These are phyloP conservation scores for Aphelenchoides avenae DNA, from an alignment of 1,140 invertebrate species.

Conservation along the genomic window DNA sequence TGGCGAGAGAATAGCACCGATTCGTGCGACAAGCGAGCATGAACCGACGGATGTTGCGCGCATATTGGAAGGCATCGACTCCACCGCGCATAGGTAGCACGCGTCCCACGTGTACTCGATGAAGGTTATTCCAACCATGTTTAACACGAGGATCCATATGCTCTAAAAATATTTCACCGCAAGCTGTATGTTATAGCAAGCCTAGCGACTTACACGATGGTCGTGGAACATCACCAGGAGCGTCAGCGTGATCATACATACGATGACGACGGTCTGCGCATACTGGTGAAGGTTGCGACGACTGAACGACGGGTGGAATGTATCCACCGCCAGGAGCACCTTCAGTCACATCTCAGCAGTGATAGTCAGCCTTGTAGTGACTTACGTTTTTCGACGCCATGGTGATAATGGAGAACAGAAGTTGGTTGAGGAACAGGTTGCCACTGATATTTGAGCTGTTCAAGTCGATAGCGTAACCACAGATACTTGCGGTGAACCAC, in stretches of 20 bases:
- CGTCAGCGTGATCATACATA: neutral
- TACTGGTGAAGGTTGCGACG: neutral
- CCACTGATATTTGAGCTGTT: conserved; percentile 46
- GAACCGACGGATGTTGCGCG: conserved; percentile 46
- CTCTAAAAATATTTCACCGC: conserved; percentile 29
- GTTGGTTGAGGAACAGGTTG: conserved; percentile 49
- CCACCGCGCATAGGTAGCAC: conserved; percentile 46
- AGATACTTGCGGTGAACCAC: conserved; percentile 47
- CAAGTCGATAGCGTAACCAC: conserved; percentile 50
- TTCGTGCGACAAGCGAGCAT: neutral
- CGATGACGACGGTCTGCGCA: neutral
- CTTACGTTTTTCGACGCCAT: conserved; percentile 46
- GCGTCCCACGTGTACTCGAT: conserved; percentile 55
- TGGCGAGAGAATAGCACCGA: neutral
- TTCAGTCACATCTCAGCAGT: no score
- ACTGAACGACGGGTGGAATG: neutral
- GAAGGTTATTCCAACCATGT: conserved; percentile 50
- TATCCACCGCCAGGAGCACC: no score
- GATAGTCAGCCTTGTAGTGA: conserved; percentile 7
- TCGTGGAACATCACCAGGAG: neutral
- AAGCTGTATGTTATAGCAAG: neutral
- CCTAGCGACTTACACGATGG: neutral
- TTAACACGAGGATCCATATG: conserved; percentile 45
- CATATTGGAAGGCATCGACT: conserved; percentile 46
- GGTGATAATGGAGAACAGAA: conserved; percentile 49